Percentiles rank a stretch among this genome's conserved stretches.
phyloP scores from a whole-genome alignment of 1,140 invertebrate genomes.

The Diachasmimorpha longicaudata region DNA sequence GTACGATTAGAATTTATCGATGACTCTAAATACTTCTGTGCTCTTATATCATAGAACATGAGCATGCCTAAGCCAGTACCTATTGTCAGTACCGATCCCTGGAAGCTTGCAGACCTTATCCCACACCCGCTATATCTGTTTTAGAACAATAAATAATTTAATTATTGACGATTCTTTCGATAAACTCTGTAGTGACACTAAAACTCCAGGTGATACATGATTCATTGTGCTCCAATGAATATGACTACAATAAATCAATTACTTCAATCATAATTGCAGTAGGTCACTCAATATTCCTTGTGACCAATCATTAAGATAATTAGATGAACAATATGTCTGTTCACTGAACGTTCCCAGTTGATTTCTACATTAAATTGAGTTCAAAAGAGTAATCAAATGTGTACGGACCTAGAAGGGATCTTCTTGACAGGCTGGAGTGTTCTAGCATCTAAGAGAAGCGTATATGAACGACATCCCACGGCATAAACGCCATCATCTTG shows the following conservation, averaged over 20 bases:
- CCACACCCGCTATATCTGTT: conserved; percentile 82
- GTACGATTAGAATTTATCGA: conserved; percentile 87
- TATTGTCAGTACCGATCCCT: conserved; percentile 87
- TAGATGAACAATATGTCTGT: too few relatives aligned
- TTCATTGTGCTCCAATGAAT: too few relatives aligned
- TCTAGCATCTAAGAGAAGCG: conserved; percentile 85
- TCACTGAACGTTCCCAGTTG: too few relatives aligned
- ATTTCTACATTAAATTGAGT: too few relatives aligned
- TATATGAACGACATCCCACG: conserved; percentile 92
- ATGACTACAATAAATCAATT: too few relatives aligned
- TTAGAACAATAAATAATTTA: not conserved
- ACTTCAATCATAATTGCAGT: too few relatives aligned
- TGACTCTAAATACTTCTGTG: conserved; percentile 89
- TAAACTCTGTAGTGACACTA: too few relatives aligned
- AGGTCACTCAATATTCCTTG: too few relatives aligned
- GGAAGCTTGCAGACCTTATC: conserved; percentile 90
- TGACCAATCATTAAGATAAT: too few relatives aligned
- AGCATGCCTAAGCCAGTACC: conserved; percentile 91
- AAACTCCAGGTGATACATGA: too few relatives aligned
- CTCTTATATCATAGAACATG: conserved; percentile 92
- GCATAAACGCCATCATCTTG: conserved; percentile 87
- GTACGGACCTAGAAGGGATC: conserved; percentile 59
- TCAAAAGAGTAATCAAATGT: not conserved
- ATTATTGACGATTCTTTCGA: too few relatives aligned
- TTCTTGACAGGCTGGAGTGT: conserved; percentile 78